These are phyloP conservation scores for Colius striatus DNA, from an alignment of 2,113 vertebrate species.

Conservation along the genomic window DNA sequence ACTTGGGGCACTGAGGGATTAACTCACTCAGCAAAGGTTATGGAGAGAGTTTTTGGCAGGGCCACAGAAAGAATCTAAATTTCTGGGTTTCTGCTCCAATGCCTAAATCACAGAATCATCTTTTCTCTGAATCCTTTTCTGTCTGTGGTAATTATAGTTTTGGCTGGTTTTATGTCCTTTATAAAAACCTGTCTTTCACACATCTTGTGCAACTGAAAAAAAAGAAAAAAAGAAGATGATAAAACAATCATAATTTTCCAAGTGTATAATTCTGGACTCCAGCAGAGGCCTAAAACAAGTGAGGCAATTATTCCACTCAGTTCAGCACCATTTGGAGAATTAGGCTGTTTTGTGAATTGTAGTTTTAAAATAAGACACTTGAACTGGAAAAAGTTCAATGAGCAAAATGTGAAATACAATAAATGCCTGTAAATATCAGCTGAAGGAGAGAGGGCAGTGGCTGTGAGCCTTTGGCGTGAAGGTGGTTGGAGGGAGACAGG, in stretches of 20 bases:
- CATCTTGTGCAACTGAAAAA: background rate
- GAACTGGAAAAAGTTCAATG: conserved; percentile 58
- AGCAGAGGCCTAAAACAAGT: conserved; percentile 54
- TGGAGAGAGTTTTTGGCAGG: conserved; percentile 20
- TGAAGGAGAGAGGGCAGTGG: background rate
- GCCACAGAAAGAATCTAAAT: conserved; percentile 14
- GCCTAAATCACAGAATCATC: conserved; percentile 40
- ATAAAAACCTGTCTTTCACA: conserved; percentile 46
- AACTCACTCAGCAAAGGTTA: conserved; percentile 1
- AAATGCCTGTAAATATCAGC: background rate
- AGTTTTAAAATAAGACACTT: conserved; percentile 58
- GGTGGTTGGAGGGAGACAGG: background rate
- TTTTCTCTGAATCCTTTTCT: background rate
- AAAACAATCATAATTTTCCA: conserved; percentile 69
- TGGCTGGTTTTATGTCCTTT: conserved; percentile 31
- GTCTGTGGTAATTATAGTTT: conserved; percentile 37
- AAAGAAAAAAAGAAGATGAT: background rate
- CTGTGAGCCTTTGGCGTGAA: background rate
- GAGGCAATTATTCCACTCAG: conserved; percentile 70
- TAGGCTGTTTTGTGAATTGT: conserved; percentile 44
- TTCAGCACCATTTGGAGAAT: conserved; percentile 60
- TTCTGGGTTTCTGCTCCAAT: conserved; percentile 26
- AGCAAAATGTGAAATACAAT: background rate
- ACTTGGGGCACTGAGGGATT: conserved; percentile 7
- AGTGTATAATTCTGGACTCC: conserved; percentile 64